Evolutionary conservation across 2,888 invertebrate genomes (phyloP).

Genomic region (Sycophila texana): DNA sequence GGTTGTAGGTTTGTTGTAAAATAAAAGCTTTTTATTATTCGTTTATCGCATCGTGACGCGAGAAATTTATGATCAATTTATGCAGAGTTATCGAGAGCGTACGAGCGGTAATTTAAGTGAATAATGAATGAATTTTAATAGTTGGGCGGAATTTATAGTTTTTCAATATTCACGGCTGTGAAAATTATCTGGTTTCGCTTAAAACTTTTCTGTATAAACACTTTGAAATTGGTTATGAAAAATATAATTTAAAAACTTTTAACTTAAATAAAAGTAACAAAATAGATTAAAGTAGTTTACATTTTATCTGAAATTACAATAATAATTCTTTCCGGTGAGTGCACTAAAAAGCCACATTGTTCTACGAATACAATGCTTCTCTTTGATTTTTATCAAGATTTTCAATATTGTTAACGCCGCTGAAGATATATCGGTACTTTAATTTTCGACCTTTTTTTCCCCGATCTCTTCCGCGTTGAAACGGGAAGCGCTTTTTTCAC

Average conservation of each 20-base stretch:
- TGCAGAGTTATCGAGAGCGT: too few species aligned
- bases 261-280: not conserved
- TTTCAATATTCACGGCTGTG: too few species aligned
- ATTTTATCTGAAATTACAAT: not conserved
- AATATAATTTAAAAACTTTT: not conserved
- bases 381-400: conserved; percentile 48
- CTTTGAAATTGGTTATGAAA: not conserved
- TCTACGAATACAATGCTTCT: conserved; percentile 16
- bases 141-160: too few species aligned
- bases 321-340: conserved; percentile 1
- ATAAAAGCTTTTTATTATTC: not conserved
- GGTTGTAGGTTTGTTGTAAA: not conserved
- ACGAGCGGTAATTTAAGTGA: too few species aligned
- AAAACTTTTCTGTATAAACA: not conserved
- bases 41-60: too few species aligned
- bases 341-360: conserved; percentile 24
- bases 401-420: conserved; percentile 42
- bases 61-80: too few species aligned
- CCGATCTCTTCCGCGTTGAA: not conserved
- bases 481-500: conserved; percentile 45
- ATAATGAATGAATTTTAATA: too few species aligned
- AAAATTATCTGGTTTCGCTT: too few species aligned
- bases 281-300: not conserved
- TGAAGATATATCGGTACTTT: conserved; percentile 43
- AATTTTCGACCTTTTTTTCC: conserved; percentile 27